phyloP scores from a whole-genome alignment of 64 coral and sea anemone genomes.

The Dendrophyllia cribrosa region DNA sequence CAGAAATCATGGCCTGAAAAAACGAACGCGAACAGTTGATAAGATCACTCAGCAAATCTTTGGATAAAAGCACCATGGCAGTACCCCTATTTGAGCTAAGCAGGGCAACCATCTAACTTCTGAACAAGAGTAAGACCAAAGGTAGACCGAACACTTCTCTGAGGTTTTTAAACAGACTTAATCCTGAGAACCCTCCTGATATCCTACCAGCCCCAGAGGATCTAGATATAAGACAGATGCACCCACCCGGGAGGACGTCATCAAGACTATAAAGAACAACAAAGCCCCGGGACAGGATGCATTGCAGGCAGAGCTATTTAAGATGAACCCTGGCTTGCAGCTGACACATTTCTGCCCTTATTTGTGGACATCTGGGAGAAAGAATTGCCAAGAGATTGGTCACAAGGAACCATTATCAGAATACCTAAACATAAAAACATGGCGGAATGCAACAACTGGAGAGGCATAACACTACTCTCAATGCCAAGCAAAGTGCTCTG shows the following conservation, averaged over 20 bases:
- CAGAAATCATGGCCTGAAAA: neutral
- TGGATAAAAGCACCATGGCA: too few species aligned
- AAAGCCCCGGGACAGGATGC: neutral
- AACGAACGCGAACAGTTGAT: neutral
- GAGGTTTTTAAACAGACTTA: neutral
- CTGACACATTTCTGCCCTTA: neutral
- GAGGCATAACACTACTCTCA: too few species aligned
- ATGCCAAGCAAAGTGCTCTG: slow-evolving; percentile 38
- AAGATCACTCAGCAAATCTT: too few species aligned
- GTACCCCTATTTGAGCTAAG: neutral
- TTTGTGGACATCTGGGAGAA: slow-evolving; percentile 10
- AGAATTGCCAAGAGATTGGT: neutral
- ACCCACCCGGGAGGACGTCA: neutral
- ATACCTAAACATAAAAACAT: slow-evolving; percentile 30
- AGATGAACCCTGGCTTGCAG: neutral
- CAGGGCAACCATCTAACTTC: neutral
- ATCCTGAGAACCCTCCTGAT: neutral
- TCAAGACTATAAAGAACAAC: neutral
- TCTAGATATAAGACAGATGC: neutral
- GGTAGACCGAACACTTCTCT: neutral
- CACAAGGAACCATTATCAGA: neutral
- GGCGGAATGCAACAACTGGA: slow-evolving; percentile 1
- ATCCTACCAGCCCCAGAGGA: neutral
- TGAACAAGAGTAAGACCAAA: neutral
- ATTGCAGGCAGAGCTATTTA: neutral